Conservation (phyloP, 2,797 vertebrate genomes). For the Alcedo atthis region DNA sequence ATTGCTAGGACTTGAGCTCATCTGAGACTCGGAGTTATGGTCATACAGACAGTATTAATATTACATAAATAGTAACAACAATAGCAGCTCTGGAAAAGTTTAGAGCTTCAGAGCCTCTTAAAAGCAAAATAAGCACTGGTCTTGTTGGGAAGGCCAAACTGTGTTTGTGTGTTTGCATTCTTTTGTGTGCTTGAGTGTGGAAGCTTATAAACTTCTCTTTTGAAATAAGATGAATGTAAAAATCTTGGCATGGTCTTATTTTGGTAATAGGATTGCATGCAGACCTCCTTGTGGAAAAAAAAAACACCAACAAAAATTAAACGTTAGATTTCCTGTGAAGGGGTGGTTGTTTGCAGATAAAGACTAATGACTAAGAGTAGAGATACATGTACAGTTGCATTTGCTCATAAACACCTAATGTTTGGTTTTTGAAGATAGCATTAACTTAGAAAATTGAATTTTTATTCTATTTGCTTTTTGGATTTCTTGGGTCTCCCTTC, state of each 20-base stretch:
- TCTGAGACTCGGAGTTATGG: neutral
- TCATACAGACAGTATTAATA: neutral
- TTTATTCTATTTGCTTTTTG: neutral
- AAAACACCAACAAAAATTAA: neutral
- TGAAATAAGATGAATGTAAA: neutral
- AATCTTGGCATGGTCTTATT: neutral
- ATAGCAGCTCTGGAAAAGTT: neutral
- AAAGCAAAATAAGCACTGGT: neutral
- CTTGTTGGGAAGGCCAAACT: neutral
- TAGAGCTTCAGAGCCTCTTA: neutral
- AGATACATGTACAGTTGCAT: neutral
- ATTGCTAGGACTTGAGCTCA: neutral
- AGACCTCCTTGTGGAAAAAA: neutral
- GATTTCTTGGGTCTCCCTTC: neutral
- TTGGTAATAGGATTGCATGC: neutral
- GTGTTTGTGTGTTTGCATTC: neutral
- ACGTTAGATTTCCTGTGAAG: neutral
- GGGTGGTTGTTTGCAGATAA: neutral
- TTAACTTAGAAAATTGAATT: neutral
- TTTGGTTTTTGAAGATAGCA: neutral
- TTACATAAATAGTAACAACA: neutral
- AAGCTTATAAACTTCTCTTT: neutral
- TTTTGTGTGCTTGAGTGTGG: neutral
- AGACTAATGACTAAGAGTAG: neutral
- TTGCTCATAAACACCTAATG: neutral